A percentile compares a stretch with the other conserved stretches of the same genome.
phyloP scores from a whole-genome alignment of 2,888 invertebrate species.

The Melanophora roralis region DNA sequence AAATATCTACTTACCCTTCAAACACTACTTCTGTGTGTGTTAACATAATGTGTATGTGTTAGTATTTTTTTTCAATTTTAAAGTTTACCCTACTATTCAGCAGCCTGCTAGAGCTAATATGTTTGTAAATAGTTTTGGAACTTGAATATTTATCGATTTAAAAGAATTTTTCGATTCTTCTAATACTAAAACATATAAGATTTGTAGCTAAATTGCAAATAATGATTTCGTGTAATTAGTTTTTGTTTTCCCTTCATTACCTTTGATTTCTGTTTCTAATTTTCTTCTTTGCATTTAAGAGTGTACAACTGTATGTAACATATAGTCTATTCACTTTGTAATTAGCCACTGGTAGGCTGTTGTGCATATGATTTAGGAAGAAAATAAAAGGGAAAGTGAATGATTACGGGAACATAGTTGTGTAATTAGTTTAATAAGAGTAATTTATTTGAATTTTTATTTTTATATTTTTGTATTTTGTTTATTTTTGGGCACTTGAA shows the following conservation, averaged over 20 bases:
- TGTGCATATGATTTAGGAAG: neutral
- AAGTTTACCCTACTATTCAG: too few species aligned
- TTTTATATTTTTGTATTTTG: neutral
- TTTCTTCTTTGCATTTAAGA: conserved; percentile 30
- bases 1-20: too few species aligned
- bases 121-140: too few species aligned
- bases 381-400: conserved; percentile 46
- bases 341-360: conserved; percentile 3
- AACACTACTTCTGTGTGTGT: too few species aligned
- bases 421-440: conserved; percentile 51
- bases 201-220: conserved; percentile 71
- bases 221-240: conserved; percentile 74
- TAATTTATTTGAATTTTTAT: conserved; percentile 34
- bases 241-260: conserved; percentile 60
- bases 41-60: too few species aligned
- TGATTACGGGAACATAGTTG: conserved; percentile 11
- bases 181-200: too few species aligned
- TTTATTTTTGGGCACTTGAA: neutral
- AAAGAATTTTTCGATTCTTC: neutral
- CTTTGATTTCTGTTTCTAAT: conserved; percentile 48
- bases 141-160: too few species aligned
- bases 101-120: too few species aligned
- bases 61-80: too few species aligned
- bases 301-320: conserved; percentile 9
- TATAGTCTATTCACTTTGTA: conserved; percentile 34